phyloP scores from a whole-genome alignment of 2,888 invertebrate genomes.

The Mongoloraphidia duomilia region DNA sequence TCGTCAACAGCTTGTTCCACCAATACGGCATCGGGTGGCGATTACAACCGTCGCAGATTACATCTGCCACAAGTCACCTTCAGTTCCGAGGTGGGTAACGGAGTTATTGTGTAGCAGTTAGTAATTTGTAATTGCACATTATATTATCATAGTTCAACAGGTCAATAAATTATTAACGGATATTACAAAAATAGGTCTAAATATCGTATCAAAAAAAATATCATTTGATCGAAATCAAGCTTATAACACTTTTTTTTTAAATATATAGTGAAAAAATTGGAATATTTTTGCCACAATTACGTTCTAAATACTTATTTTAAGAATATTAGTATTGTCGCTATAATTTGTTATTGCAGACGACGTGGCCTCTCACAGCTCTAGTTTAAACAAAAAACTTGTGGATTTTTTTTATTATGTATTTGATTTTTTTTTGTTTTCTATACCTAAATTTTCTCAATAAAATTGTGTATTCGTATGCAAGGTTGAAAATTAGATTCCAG shows the following conservation, averaged over 20 bases:
- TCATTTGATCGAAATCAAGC: too few relatives aligned
- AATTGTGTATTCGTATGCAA: too few relatives aligned
- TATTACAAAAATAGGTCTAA: neutral
- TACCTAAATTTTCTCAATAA: too few relatives aligned
- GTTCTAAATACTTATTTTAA: neutral
- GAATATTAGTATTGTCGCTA: conserved; percentile 1
- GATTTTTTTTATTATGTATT: neutral
- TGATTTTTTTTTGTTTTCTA: neutral
- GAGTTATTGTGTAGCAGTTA: conserved; percentile 53
- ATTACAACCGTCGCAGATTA: conserved; percentile 42
- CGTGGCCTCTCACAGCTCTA: too few relatives aligned
- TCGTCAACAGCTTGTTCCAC: conserved; percentile 59
- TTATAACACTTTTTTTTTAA: neutral
- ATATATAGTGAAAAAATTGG: neutral
- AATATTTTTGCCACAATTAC: neutral
- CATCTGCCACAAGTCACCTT: conserved; percentile 73
- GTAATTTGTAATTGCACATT: conserved; percentile 15
- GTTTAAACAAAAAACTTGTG: neutral
- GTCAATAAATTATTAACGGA: neutral
- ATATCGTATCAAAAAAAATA: too few relatives aligned
- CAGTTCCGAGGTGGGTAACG: conserved; percentile 83
- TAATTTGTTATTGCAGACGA: too few relatives aligned
- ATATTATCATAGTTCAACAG: conserved; percentile 12
- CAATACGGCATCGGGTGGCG: conserved; percentile 36
- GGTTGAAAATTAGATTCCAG: too few relatives aligned